Percentiles rank a stretch among this genome's conserved stretches.
phyloP scores from a whole-genome alignment of 2,888 invertebrate genomes.

The Tipula vernalis region DNA sequence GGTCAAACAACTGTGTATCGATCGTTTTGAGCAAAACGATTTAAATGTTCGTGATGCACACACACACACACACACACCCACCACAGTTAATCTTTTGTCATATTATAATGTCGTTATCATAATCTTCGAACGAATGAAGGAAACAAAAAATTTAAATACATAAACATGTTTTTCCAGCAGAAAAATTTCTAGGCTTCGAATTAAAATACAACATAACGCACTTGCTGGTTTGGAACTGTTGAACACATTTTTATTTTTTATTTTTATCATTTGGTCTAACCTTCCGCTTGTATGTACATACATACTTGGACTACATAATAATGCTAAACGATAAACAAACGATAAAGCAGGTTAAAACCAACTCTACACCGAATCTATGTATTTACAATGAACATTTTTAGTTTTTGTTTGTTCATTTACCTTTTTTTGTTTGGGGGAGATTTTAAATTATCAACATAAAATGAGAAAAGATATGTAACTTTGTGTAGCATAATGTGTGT shows the following conservation, averaged over 20 bases:
- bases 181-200: not conserved
- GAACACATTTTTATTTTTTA: not conserved
- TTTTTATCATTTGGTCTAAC: not conserved
- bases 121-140: not conserved
- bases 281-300: not conserved
- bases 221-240: not conserved
- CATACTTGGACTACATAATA: not conserved
- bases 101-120: not conserved
- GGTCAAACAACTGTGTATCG: not conserved
- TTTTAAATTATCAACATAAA: not conserved
- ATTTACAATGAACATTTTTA: not conserved
- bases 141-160: not conserved
- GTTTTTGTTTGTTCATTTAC: not conserved
- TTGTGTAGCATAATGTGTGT: not conserved
- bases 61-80: not conserved
- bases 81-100: not conserved
- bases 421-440: not conserved
- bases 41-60: not conserved
- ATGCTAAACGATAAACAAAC: not conserved
- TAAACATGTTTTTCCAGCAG: not conserved
- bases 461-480: not conserved
- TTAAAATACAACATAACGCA: not conserved
- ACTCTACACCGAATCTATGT: not conserved
- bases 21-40: not conserved
- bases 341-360: not conserved